Evolutionary conservation across 2,888 invertebrate genomes (phyloP), one percentile per base, ranked within the genome.

Genomic region (Hypomecis atomaria): DNA sequence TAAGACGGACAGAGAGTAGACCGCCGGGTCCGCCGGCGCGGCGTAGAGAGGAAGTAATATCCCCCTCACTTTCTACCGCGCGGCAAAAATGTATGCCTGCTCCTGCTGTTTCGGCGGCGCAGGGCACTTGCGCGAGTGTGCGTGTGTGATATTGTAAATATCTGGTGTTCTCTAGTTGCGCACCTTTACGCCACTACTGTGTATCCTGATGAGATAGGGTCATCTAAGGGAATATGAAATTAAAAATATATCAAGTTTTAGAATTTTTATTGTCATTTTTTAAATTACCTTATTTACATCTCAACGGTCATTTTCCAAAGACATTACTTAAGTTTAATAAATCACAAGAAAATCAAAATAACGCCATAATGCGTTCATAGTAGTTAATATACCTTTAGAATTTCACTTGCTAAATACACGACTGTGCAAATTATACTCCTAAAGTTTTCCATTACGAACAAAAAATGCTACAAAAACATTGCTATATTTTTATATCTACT

Each of bases 341-440:
- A 90, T 90, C 90, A 89, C 89, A 88, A 83, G 79, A 81, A 84
- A 86, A 84, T 83, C 81, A 84, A 85, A 85, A 79, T 75, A 75
- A 82, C 79, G 81, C 83, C 79, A 77, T 45, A 38, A 42, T 62
- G 66, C 65, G 75, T 76, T 23, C 58, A 60, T 70, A 74, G 70
- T 82, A 79, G 79, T 74, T 78, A 74, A 74, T 71, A 77, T 73
- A 75, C 78, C 79, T 80, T 84, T 82, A 78, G 77, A 86, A 87
- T 83, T 85, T 83, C 77, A 78, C 79, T 80, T 79, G 78, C 78
- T 78, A 78, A 61, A 56, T 58, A 45, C 65, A 60, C 59, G 61
- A 43, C 38, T 61, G 65, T 59, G 55, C 38, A 34, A 54, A 62
- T 62, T 40, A 59, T 62, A 66, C 63, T 61, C 60, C 62, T 64